phyloP scores from a whole-genome alignment of 2,888 invertebrate genomes.

The Scaptomyza cyrtandrae region DNA sequence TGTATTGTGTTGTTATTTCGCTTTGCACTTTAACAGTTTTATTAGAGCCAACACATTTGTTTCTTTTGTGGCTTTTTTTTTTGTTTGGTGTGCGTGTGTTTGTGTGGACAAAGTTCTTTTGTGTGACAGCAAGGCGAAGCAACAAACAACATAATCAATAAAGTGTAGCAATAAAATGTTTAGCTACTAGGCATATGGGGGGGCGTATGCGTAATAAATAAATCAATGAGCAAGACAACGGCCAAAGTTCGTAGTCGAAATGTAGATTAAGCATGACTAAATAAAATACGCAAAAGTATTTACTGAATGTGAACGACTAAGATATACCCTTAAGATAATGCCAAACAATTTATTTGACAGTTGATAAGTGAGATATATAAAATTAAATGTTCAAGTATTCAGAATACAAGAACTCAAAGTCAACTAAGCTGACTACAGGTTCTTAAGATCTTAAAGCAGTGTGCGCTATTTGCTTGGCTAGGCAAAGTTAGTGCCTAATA shows the following conservation, averaged over 20 bases:
- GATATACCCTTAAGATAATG: neutral
- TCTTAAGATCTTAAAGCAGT: neutral
- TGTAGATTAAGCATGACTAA: too few relatives aligned
- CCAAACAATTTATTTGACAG: too few relatives aligned
- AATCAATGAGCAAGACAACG: conserved; percentile 39
- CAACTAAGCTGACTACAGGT: too few relatives aligned
- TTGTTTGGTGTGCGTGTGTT: conserved; percentile 1
- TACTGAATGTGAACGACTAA: too few relatives aligned
- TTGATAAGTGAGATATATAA: too few relatives aligned
- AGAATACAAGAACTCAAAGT: too few relatives aligned
- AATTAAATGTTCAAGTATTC: too few relatives aligned
- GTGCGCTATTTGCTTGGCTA: conserved; percentile 8
- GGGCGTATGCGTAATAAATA: conserved; percentile 61
- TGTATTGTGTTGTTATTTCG: conserved; percentile 50
- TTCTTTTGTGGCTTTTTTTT: neutral
- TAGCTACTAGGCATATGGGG: conserved; percentile 23
- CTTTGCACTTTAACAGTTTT: conserved; percentile 42
- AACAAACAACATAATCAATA: conserved; percentile 23
- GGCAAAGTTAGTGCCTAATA: conserved; percentile 13
- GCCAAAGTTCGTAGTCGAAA: neutral
- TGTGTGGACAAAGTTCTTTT: conserved; percentile 34
- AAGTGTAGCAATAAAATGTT: conserved; percentile 57
- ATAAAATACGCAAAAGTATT: neutral
- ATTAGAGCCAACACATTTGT: conserved; percentile 17
- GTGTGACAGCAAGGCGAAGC: conserved; percentile 15